A percentile compares a stretch with the other conserved stretches of the same genome.
Conservation (phyloP, 2,797 vertebrate species). For the Schizothorax lantsangensis region DNA sequence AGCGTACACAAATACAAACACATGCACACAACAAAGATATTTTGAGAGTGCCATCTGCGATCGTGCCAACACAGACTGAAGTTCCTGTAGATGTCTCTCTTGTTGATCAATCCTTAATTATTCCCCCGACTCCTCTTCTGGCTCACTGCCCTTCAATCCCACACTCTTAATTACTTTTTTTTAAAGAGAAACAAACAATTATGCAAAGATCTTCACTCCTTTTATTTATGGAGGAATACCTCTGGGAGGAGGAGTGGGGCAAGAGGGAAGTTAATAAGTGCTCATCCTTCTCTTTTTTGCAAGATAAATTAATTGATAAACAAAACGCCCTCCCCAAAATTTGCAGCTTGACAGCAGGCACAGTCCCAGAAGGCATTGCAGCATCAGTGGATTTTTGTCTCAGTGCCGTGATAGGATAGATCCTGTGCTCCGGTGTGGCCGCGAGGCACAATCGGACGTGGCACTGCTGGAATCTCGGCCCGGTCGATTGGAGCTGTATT, state of each 20-base stretch:
- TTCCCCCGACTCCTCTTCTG: constrained; percentile 67
- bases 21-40: constrained; percentile 65
- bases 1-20: constrained; percentile 8
- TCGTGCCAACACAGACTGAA: constrained; percentile 70
- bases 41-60: constrained; percentile 77
- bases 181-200: constrained; percentile 77
- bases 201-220: constrained; percentile 65
- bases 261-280: constrained; percentile 53
- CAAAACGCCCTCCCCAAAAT: constrained; percentile 26
- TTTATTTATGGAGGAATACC: constrained; percentile 54
- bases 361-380: constrained; percentile 53
- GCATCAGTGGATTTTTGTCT: constrained; percentile 40
- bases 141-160: constrained; percentile 55
- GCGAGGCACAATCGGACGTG: constrained; percentile 7
- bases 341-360: constrained; percentile 29
- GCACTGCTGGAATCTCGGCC: constrained; percentile 33
- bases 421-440: not conserved
- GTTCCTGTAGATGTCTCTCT: constrained; percentile 67
- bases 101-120: constrained; percentile 74
- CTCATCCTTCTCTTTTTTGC: constrained; percentile 35
- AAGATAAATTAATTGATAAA: constrained; percentile 57
- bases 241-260: constrained; percentile 46
- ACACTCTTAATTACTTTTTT: constrained; percentile 73
- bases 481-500: constrained; percentile 45
- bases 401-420: constrained; percentile 35